Evolutionary conservation across 2,888 invertebrate genomes (phyloP), one percentile per base, ranked within the genome.

Genomic region (Onthophagus sagittarius): DNA sequence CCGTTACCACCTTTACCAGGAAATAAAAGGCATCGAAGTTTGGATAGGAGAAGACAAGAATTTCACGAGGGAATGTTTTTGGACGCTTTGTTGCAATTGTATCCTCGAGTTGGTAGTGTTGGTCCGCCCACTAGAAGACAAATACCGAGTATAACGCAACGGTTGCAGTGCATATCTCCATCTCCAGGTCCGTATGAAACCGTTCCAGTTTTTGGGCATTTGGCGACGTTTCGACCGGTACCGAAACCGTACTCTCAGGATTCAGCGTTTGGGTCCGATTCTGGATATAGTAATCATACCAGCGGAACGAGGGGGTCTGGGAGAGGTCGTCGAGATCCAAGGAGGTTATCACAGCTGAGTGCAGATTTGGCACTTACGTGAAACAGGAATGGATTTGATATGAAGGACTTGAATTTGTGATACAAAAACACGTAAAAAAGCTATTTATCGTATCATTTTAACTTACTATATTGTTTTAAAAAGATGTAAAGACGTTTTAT

Each of bases 231-330:
- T 82, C 88, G 89, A 87, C 88, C 88, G 82, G 89, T 88, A 62
- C 89, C 89, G 1, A 90, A 90, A 80, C 90, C 90, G 63, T 91
- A 91, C 72, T 90, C 90, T 76, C 90, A 91, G 77, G 92, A 93
- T 80, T 93, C 93, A 4, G 93, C 93, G 3, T 92, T 94, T 78
- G 94, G 94, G 33, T 94, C 94, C 6, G 94, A 94, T 85, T 94
- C 94, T 67, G 94, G 94, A 7, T 94, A 94, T 85, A 94, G 94
- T 84, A 94, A 94, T 84, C 92, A 92, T 81, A 93, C 92, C 3
- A 91, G 91, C 76, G 91, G 91, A 0, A 85, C 85, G n/a, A 78
- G 84, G 63, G 83, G 83, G 11, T 85, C 85, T 32, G 84, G 82
- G 76, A 76, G 85, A 63, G 84, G 84, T 0, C 77, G 85, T 23